Evolutionary conservation across 2,113 vertebrate genomes (phyloP).

Genomic region (Melanotaenia duboulayi): DNA sequence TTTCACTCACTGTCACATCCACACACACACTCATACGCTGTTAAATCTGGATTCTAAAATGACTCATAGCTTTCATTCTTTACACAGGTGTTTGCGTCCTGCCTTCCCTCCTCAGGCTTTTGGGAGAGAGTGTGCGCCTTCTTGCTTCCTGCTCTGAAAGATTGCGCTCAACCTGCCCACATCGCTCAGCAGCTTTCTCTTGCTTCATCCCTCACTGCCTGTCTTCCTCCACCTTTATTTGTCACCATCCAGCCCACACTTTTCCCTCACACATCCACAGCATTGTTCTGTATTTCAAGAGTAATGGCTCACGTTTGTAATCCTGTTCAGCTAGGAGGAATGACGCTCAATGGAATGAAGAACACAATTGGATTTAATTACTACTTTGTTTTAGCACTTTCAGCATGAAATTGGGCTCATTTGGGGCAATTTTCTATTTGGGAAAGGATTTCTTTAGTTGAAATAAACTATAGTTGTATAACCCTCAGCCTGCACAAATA

Average conservation of each 20-base stretch:
- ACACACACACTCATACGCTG: constrained; percentile 39
- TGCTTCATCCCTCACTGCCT: constrained; percentile 56
- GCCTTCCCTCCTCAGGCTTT: constrained; percentile 52
- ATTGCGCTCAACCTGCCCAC: constrained; percentile 62
- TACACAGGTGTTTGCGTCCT: constrained; percentile 63
- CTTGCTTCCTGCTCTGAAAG: constrained; percentile 53
- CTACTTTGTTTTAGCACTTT: background rate
- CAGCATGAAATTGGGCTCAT: background rate
- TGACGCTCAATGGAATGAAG: constrained; percentile 3
- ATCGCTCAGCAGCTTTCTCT: constrained; percentile 51
- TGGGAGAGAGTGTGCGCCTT: constrained; percentile 54
- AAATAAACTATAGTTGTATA: background rate
- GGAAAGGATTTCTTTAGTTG: background rate
- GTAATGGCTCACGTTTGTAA: constrained; percentile 24
- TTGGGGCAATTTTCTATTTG: background rate
- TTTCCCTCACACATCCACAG: constrained; percentile 42
- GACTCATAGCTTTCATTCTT: constrained; percentile 64
- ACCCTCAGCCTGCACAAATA: no score
- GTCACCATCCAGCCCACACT: constrained; percentile 66
- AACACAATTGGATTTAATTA: background rate
- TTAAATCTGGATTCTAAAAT: constrained; percentile 57
- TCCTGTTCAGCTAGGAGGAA: constrained; percentile 9
- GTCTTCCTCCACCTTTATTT: constrained; percentile 69
- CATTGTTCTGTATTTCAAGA: constrained; percentile 39
- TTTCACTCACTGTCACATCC: constrained; percentile 47